Evolutionary conservation across 1,140 invertebrate species (phyloP).

Genomic region (Ceratoteleas bidentatus): DNA sequence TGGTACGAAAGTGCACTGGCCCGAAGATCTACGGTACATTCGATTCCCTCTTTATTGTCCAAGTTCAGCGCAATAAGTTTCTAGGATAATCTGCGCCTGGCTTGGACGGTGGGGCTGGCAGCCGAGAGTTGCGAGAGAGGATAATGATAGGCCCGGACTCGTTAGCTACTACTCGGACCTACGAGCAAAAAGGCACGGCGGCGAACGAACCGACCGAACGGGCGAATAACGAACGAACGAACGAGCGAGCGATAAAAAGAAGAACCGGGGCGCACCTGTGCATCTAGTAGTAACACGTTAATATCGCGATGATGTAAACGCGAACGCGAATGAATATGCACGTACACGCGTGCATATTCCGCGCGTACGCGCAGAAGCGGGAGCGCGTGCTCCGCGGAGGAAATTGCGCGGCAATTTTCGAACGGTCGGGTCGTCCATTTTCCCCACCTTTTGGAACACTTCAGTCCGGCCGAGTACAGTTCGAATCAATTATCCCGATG

Average conservation of each 20-base stretch:
- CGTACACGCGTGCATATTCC: constrained; percentile 30
- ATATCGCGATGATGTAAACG: constrained; percentile 79
- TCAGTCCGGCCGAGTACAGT: constrained; percentile 19
- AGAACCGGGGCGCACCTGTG: constrained; percentile 78
- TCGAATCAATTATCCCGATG: constrained; percentile 51
- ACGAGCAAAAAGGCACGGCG: constrained; percentile 73
- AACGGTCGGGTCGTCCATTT: constrained; percentile 40
- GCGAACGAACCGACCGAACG: constrained; percentile 64
- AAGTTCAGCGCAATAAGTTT: constrained; percentile 79
- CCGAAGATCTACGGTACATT: constrained; percentile 67
- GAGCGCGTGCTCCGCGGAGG: constrained; percentile 43
- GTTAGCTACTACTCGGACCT: constrained; percentile 72
- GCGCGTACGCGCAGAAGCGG: constrained; percentile 25
- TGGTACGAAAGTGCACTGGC: constrained; percentile 47
- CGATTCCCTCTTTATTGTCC: constrained; percentile 76
- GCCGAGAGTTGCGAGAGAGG: constrained; percentile 71
- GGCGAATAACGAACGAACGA: constrained; percentile 51
- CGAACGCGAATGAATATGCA: constrained; percentile 78
- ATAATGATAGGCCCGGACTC: constrained; percentile 80
- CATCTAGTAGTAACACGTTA: constrained; percentile 77
- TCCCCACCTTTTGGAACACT: constrained; percentile 31
- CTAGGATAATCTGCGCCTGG: constrained; percentile 74
- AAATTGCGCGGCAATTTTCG: constrained; percentile 62
- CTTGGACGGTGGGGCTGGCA: constrained; percentile 67
- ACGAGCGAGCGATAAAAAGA: constrained; percentile 66